phyloP scores from a whole-genome alignment of 2,113 vertebrate genomes.

The Ovibos moschatus region DNA sequence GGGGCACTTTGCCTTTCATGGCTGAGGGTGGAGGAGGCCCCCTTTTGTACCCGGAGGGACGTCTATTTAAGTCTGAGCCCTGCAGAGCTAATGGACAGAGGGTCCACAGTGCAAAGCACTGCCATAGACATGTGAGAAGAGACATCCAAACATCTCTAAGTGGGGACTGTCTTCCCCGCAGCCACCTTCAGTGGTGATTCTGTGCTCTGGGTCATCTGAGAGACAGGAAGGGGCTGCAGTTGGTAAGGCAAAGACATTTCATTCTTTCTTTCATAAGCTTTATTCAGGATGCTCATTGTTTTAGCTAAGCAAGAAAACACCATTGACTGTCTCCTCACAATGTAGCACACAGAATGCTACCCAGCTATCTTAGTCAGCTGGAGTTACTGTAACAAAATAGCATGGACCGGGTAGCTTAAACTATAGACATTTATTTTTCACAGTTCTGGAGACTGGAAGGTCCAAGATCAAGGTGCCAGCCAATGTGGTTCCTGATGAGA shows the following conservation, averaged over 20 bases:
- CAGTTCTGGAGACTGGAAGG: not conserved
- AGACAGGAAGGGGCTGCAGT: not conserved
- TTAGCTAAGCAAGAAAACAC: constrained; percentile 5
- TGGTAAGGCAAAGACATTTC: not conserved
- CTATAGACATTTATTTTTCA: not conserved
- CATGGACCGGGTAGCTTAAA: not conserved
- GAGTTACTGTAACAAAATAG: not conserved
- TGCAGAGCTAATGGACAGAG: not conserved
- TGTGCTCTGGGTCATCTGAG: not conserved
- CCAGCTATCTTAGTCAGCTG: not conserved
- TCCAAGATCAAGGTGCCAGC: not conserved
- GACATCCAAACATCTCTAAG: not conserved
- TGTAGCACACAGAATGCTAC: not conserved
- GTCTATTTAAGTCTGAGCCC: not conserved
- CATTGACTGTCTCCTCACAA: not conserved
- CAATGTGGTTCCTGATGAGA: not conserved
- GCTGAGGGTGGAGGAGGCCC: not conserved
- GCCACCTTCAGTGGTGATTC: not conserved
- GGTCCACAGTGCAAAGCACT: not conserved
- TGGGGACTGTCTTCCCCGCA: not conserved
- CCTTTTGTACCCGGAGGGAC: not conserved
- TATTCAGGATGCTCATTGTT: not conserved
- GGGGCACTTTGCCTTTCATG: not conserved
- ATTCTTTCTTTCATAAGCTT: constrained; percentile 4
- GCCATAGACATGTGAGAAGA: not conserved